A percentile compares a stretch with the other conserved stretches of the same genome.
Conservation (phyloP, 2,113 vertebrate genomes). For the Gasterosteus aculeatus region DNA sequence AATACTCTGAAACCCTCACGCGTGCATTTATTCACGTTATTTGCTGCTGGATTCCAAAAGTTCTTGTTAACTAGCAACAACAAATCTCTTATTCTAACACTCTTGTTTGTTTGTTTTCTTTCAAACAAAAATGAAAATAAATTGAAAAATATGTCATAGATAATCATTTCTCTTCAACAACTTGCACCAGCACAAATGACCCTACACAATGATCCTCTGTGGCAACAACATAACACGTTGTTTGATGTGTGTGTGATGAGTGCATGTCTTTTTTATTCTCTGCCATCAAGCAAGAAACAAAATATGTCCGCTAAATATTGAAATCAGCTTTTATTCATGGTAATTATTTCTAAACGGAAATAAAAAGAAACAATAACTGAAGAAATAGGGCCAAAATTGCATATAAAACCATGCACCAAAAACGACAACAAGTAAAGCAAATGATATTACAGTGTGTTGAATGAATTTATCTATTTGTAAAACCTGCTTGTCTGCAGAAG, state of each 20-base stretch:
- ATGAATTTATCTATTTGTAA: conserved; percentile 80
- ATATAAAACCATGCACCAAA: conserved; percentile 54
- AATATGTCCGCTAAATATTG: conserved; percentile 31
- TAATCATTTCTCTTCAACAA: neutral
- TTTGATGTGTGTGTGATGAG: conserved; percentile 7
- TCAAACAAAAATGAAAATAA: conserved; percentile 10
- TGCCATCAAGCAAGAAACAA: conserved; percentile 11
- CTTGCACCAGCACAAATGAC: neutral
- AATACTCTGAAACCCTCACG: conserved; percentile 61
- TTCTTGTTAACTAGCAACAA: conserved; percentile 57
- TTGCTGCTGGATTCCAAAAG: conserved; percentile 66
- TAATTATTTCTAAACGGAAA: conserved; percentile 29
- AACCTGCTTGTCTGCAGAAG: conserved; percentile 80
- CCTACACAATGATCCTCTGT: neutral
- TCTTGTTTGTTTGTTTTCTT: conserved; percentile 26
- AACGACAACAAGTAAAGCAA: conserved; percentile 74
- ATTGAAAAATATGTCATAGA: neutral
- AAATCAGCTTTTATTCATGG: conserved; percentile 31
- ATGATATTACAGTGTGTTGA: conserved; percentile 64
- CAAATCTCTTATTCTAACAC: conserved; percentile 23
- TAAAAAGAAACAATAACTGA: conserved; percentile 14
- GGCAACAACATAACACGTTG: conserved; percentile 18
- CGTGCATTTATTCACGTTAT: conserved; percentile 76
- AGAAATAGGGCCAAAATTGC: conserved; percentile 37
- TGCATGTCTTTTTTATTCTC: conserved; percentile 11